Evolutionary conservation across 2,797 vertebrate genomes (phyloP).

Genomic region (Pipistrellus pygmaeus): DNA sequence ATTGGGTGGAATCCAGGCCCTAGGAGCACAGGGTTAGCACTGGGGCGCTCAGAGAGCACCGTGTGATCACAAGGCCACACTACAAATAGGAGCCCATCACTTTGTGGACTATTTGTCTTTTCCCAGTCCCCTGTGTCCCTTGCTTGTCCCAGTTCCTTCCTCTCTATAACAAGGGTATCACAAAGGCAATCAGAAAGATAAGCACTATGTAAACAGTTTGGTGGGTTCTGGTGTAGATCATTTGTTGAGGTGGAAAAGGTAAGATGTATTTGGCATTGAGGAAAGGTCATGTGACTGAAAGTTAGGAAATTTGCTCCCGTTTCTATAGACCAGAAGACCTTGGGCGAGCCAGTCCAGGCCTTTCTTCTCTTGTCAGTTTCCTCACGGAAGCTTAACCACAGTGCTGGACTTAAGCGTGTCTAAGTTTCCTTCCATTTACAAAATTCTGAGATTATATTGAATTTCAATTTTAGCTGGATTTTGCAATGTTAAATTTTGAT

Average conservation of each 20-base stretch:
- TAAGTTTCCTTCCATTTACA: constrained; percentile 24
- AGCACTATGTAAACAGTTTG: constrained; percentile 20
- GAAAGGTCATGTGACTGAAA: not conserved
- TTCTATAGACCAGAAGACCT: not conserved
- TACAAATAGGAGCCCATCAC: constrained; percentile 16
- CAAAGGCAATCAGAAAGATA: constrained; percentile 51
- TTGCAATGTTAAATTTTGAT: constrained; percentile 19
- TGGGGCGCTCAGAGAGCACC: constrained; percentile 11
- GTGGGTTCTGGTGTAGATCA: constrained; percentile 29
- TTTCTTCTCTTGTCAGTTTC: not conserved
- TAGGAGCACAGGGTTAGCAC: constrained; percentile 48
- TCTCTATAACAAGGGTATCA: constrained; percentile 53
- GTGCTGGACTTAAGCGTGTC: not conserved
- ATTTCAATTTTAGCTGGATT: constrained; percentile 45
- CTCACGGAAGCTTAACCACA: not conserved
- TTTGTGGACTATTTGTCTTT: constrained; percentile 31
- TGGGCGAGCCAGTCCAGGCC: not conserved
- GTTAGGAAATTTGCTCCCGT: not conserved
- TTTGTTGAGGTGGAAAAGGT: constrained; percentile 57
- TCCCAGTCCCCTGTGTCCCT: constrained; percentile 6
- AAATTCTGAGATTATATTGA: constrained; percentile 36
- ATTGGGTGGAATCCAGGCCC: constrained; percentile 64
- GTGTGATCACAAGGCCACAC: constrained; percentile 24
- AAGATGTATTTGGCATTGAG: not conserved
- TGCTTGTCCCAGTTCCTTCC: constrained; percentile 43